Percentiles rank a stretch among this genome's conserved stretches.
Evolutionary conservation across 2,888 invertebrate genomes (phyloP).

Genomic region (Arrhopalites spinosus): DNA sequence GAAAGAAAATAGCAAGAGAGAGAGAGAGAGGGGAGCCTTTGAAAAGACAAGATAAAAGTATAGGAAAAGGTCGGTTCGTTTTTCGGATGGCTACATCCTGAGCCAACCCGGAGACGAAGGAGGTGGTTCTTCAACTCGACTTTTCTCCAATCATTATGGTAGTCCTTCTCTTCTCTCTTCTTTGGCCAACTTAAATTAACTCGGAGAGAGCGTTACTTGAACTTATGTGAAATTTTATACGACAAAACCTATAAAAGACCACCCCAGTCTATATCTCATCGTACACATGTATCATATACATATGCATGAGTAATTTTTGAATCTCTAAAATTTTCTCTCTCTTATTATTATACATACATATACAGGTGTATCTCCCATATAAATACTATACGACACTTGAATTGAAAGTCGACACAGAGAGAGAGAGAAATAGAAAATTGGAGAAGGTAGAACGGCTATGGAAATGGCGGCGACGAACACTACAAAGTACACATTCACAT

Average conservation of each 20-base stretch:
- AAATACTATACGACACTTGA: no score
- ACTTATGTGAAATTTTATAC: background rate
- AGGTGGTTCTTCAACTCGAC: constrained; percentile 46
- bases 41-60: constrained; percentile 16
- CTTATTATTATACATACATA: no score
- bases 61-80: constrained; percentile 14
- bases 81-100: constrained; percentile 28
- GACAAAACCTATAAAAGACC: background rate
- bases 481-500: no score
- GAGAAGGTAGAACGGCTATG: background rate
- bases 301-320: no score
- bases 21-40: background rate
- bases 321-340: no score
- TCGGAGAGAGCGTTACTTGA: background rate
- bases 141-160: constrained; percentile 53
- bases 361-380: no score
- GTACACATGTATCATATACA: background rate
- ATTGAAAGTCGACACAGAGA: no score
- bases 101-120: constrained; percentile 32
- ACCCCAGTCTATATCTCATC: background rate
- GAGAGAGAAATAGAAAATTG: background rate
- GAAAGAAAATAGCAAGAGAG: no score
- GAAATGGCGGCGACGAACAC: background rate
- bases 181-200: constrained; percentile 14
- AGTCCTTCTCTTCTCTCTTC: background rate